Conservation (phyloP, 1,140 invertebrate genomes). For the Brachionus manjavacas region DNA sequence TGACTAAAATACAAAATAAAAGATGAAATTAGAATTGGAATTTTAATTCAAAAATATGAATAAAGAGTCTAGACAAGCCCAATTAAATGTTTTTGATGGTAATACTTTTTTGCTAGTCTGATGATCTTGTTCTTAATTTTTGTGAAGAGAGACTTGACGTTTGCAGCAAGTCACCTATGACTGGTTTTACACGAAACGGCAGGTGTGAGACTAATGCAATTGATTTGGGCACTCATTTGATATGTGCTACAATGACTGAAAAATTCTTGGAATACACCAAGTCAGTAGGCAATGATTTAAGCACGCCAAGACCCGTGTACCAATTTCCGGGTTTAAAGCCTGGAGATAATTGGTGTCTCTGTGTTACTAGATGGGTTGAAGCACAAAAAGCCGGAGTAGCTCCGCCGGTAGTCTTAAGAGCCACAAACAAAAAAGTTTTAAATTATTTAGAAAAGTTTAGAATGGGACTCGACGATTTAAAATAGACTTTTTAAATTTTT, state of each 20-base stretch:
- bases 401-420: slow-evolving; percentile 7
- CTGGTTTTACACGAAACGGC: not conserved
- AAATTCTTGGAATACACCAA: slow-evolving; percentile 21
- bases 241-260: slow-evolving; percentile 8
- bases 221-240: slow-evolving; percentile 1
- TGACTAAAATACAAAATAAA: not conserved
- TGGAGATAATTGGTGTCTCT: slow-evolving; percentile 28
- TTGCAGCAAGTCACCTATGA: not conserved
- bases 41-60: not conserved
- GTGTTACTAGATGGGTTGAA: slow-evolving; percentile 12
- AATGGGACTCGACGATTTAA: not conserved
- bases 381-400: not conserved
- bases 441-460: not conserved
- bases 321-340: not conserved
- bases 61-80: not conserved
- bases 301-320: not conserved
- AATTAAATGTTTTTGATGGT: not conserved
- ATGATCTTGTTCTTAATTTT: not conserved
- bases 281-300: slow-evolving; percentile 8
- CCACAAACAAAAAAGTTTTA: slow-evolving; percentile 7
- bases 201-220: not conserved
- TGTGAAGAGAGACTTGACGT: not conserved
- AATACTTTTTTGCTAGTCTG: not conserved
- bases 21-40: no score
- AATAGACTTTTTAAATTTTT: not conserved